A percentile compares a stretch with the other conserved stretches of the same genome.
Evolutionary conservation across 53 echinoderm and acorn worm genomes (phyloP).

Genomic region (Paracentrotus lividus): DNA sequence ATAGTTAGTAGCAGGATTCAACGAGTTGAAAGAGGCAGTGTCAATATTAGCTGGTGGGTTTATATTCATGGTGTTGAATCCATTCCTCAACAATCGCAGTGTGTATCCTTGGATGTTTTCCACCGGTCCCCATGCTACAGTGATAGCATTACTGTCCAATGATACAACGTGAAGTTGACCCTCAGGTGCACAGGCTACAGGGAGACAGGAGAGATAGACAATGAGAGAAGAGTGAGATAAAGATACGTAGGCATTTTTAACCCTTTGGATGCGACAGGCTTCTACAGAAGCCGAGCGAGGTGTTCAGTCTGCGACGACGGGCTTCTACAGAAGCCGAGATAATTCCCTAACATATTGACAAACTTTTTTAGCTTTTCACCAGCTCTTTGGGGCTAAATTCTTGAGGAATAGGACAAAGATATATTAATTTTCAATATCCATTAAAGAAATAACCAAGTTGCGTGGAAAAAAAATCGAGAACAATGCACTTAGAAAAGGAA

Average conservation of each 20-base stretch:
- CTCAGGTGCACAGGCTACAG: conserved; percentile 26
- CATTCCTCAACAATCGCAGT: neutral
- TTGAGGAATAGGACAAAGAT: too few species aligned
- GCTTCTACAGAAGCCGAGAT: too few species aligned
- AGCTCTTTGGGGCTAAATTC: too few species aligned
- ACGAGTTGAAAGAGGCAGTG: neutral
- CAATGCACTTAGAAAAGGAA: neutral
- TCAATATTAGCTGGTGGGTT: neutral
- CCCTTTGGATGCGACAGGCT: too few species aligned
- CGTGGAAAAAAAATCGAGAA: too few species aligned
- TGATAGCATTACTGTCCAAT: neutral
- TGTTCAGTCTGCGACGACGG: too few species aligned
- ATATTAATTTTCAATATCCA: too few species aligned
- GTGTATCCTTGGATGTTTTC: neutral
- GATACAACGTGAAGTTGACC: conserved; percentile 29
- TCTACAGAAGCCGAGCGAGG: too few species aligned
- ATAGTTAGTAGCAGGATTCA: neutral
- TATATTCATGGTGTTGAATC: neutral
- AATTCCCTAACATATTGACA: too few species aligned
- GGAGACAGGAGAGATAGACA: neutral
- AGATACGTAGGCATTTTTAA: too few species aligned
- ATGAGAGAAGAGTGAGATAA: neutral
- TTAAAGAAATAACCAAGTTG: too few species aligned
- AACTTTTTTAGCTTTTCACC: too few species aligned
- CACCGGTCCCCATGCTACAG: conserved; percentile 41